Conservation (phyloP, 1,140 invertebrate genomes). For the Melipona quadrifasciata region DNA sequence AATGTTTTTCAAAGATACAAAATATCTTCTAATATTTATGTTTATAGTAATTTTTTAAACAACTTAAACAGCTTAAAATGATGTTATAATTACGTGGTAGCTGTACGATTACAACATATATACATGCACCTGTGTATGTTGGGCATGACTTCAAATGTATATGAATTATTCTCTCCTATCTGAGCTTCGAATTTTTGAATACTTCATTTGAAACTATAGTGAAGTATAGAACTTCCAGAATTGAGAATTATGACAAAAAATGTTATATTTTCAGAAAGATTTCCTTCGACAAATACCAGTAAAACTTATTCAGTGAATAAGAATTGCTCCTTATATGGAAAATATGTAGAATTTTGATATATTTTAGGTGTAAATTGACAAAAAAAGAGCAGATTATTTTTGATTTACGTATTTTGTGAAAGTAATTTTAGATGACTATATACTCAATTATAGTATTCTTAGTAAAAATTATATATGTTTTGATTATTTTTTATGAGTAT, state of each 20-base stretch:
- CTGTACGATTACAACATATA: slow-evolving; percentile 3
- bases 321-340: background rate
- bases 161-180: slow-evolving; percentile 10
- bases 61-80: background rate
- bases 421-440: slow-evolving; percentile 44
- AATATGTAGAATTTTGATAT: slow-evolving; percentile 29
- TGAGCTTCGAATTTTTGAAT: slow-evolving; percentile 1
- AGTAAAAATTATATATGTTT: slow-evolving; percentile 29
- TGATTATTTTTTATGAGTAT: slow-evolving; percentile 25
- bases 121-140: background rate
- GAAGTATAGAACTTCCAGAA: slow-evolving; percentile 31
- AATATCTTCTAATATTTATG: slow-evolving; percentile 8
- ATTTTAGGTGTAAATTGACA: slow-evolving; percentile 22
- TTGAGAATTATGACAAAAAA: slow-evolving; percentile 24
- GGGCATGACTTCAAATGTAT: slow-evolving; percentile 31
- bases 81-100: slow-evolving; percentile 41
- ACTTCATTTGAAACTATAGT: slow-evolving; percentile 1
- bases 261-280: slow-evolving; percentile 46
- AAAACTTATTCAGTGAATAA: slow-evolving; percentile 12
- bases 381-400: slow-evolving; percentile 42
- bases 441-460: slow-evolving; percentile 44
- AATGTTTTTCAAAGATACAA: background rate
- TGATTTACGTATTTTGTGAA: slow-evolving; percentile 46
- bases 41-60: slow-evolving; percentile 1
- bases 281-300: slow-evolving; percentile 10